Conservation (phyloP, 2,113 vertebrate species). For the Xyliphius kryptos region DNA sequence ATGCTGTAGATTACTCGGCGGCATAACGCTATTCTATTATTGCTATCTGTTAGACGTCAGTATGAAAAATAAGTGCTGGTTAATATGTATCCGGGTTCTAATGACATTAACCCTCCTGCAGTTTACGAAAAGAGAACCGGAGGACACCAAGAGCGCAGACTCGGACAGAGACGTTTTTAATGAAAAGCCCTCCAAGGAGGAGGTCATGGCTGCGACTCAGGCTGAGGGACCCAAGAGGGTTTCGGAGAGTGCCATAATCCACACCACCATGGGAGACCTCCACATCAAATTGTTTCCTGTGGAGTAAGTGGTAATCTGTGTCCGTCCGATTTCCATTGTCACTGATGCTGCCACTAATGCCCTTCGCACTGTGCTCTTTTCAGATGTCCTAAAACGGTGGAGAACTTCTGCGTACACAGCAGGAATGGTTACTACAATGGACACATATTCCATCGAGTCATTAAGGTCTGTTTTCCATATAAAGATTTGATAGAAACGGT, state of each 20-base stretch:
- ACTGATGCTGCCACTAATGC: no score
- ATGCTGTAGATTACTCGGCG: no score
- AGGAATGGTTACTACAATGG: conserved; percentile 94
- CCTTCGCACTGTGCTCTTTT: neutral
- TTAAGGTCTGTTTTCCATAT: conserved; percentile 71
- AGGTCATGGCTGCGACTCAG: conserved; percentile 99
- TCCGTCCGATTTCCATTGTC: no score
- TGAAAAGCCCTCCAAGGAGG: conserved; percentile 97
- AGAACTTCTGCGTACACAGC: conserved; percentile 98
- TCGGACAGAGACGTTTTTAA: conserved; percentile 97
- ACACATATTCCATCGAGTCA: conserved; percentile 93
- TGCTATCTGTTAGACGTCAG: no score
- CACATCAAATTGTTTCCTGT: conserved; percentile 97
- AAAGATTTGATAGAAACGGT: no score
- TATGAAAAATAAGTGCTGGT: no score
- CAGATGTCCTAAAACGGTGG: conserved; percentile 96
- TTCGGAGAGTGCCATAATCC: conserved; percentile 94
- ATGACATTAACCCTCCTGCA: conserved; percentile 36
- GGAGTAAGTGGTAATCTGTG: conserved; percentile 71
- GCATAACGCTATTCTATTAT: no score
- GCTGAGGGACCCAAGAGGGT: conserved; percentile 96
- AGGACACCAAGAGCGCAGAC: conserved; percentile 94
- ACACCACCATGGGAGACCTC: conserved; percentile 97
- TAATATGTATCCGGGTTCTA: no score
- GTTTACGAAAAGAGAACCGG: conserved; percentile 94